A percentile compares a stretch with the other conserved stretches of the same genome.
Evolutionary conservation across 2,113 vertebrate species (phyloP).

Genomic region (Chaetodon auriga): DNA sequence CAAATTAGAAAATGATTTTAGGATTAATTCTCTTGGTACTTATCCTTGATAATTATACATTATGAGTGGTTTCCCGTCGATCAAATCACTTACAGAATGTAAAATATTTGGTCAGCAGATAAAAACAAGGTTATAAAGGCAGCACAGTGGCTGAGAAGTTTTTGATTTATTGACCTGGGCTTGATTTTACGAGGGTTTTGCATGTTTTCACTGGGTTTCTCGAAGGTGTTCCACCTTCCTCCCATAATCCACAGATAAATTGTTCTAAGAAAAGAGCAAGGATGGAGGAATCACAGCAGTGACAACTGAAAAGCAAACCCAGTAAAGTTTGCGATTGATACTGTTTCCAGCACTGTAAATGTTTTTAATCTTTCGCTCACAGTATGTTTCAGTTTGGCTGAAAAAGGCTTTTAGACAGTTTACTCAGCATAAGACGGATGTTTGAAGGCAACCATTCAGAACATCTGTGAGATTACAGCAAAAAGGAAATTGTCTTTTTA

Average conservation of each 20-base stretch:
- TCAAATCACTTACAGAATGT: background rate
- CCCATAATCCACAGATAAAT: background rate
- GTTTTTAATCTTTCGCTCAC: background rate
- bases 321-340: background rate
- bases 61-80: background rate
- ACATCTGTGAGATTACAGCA: background rate
- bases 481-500: background rate
- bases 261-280: background rate
- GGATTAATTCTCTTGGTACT: background rate
- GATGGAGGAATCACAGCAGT: background rate
- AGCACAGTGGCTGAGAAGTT: background rate
- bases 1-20: background rate
- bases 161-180: constrained; percentile 3
- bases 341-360: background rate
- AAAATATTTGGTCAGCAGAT: constrained; percentile 22
- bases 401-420: background rate
- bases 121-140: constrained; percentile 11
- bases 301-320: background rate
- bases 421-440: background rate
- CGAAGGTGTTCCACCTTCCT: background rate
- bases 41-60: background rate
- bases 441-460: background rate
- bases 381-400: background rate
- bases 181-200: background rate
- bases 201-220: background rate